phyloP scores from a whole-genome alignment of 2,113 vertebrate genomes.

The Acrocephalus kingi region DNA sequence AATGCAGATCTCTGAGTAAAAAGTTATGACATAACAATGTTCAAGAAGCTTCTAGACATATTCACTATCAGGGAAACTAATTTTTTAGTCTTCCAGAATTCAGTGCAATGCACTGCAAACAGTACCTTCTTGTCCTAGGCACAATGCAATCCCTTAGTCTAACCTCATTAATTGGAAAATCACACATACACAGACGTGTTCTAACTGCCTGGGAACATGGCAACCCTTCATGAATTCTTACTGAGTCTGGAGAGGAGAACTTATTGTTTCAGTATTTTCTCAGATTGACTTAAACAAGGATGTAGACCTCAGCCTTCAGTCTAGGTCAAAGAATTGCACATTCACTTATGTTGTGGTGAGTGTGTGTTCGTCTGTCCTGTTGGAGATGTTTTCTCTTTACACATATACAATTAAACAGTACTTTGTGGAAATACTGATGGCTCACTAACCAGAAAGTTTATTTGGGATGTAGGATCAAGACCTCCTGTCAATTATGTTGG shows the following conservation, averaged over 20 bases:
- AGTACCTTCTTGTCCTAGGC: not conserved
- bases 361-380: not conserved
- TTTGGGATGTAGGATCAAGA: not conserved
- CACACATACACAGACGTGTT: not conserved
- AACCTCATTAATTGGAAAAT: not conserved
- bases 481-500: not conserved
- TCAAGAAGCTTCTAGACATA: not conserved
- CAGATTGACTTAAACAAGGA: not conserved
- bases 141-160: not conserved
- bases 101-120: not conserved
- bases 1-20: not conserved
- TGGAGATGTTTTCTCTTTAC: not conserved
- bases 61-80: not conserved
- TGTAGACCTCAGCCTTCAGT: not conserved
- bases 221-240: not conserved
- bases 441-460: not conserved
- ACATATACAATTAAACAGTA: not conserved
- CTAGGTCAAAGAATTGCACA: not conserved
- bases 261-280: not conserved
- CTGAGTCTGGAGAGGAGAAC: not conserved
- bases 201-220: not conserved
- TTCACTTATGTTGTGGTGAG: not conserved
- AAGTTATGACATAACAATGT: not conserved
- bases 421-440: not conserved
- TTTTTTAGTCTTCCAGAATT: not conserved